Base-by-base conservation (phyloP, 2,888 invertebrate genomes). In the Erannis defoliaria region DNA sequence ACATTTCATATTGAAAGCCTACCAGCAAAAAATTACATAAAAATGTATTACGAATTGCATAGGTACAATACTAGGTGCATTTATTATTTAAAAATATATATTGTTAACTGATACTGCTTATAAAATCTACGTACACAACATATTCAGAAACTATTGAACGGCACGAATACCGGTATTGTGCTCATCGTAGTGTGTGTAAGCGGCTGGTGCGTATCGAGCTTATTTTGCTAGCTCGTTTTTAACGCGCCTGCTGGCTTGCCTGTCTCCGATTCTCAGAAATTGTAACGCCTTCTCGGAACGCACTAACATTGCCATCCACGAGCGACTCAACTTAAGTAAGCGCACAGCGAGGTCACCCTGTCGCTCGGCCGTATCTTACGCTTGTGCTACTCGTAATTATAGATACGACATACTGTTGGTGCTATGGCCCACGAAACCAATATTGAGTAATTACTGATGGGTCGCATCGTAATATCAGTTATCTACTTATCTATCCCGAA, bases 201-300 rank as follows among this genome's bases (percentile, higher is more conserved):
- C 82, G 82, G 77, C 81, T 84, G 81, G 79, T 84, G 85, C 84
- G 88, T 88, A 86, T 78, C 78, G 81, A 84, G 84, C 79, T 86
- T 88, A 88, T 89, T 26, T 89, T 88, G 85, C 86, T 85, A 77
- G 82, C 77, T 83, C 82, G 83, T 84, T 86, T 84, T 75, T 78
- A 83, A 84, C 84, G 82, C 82, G 85, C 80, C 79, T 81, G 85
- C 84, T 84, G 83, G 85, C 81, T 89, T 82, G 86, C 85, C 88
- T 90, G 91, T 90, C 90, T 86, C 86, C 84, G 82, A 79, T 93
- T 93, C 90, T 92, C 81, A 84, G 92, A 93, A 93, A 89, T 62
- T 90, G 88, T 92, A 90, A 92, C 89, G 92, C 91, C 91, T 93
- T 93, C 93, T 92, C 81, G 81, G 93, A 92, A 93, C 85, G 85